Conservation (phyloP, 2,797 vertebrate species). For the Sebastes itinus region DNA sequence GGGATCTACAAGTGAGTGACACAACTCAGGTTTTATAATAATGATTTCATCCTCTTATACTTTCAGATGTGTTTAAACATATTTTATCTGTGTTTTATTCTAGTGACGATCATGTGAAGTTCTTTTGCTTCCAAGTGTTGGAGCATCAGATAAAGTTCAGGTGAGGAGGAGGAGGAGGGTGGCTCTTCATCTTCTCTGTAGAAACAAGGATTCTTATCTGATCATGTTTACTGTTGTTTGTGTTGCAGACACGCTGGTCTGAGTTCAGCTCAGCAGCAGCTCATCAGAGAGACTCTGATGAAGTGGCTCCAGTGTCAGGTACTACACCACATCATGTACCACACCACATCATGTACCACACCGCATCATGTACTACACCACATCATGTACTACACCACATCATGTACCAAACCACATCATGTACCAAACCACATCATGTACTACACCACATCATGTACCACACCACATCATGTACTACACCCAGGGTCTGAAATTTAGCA, state of each 20-base stretch:
- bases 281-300: slow-evolving; percentile 94
- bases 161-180: slow-evolving; percentile 74
- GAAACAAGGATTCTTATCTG: not conserved
- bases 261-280: slow-evolving; percentile 89
- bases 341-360: too few relatives aligned
- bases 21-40: not conserved
- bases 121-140: slow-evolving; percentile 99
- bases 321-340: not conserved
- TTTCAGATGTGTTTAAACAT: not conserved
- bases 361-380: too few relatives aligned
- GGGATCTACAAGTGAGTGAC: slow-evolving; percentile 90
- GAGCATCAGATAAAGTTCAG: slow-evolving; percentile 98
- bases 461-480: too few relatives aligned
- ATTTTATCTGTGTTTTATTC: not conserved
- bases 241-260: slow-evolving; percentile 89
- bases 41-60: rapidly evolving
- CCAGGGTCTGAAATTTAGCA: too few relatives aligned
- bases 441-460: too few relatives aligned
- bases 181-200: not conserved
- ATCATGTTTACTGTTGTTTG: not conserved
- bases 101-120: slow-evolving; percentile 98
- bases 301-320: slow-evolving; percentile 98
- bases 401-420: too few relatives aligned
- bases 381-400: too few relatives aligned
- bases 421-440: too few relatives aligned